Percentiles rank a stretch among this genome's conserved stretches.
phyloP scores from a whole-genome alignment of 2,797 vertebrate species.

The Onychomys torridus region DNA sequence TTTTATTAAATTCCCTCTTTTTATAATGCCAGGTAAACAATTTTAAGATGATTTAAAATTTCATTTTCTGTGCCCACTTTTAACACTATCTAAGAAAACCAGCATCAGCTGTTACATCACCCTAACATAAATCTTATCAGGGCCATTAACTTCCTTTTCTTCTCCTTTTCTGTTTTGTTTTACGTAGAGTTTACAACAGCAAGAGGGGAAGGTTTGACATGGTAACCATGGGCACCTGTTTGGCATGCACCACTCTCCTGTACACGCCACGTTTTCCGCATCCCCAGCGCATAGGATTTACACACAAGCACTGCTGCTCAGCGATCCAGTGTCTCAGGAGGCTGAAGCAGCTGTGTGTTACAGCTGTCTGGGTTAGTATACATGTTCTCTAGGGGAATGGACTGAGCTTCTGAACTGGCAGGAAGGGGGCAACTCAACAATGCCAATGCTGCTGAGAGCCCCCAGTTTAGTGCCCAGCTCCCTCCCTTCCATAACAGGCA shows the following conservation, averaged over 20 bases:
- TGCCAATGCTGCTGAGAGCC: not conserved
- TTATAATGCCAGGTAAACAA: not conserved
- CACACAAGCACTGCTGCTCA: not conserved
- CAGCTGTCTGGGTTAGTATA: not conserved
- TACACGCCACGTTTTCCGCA: not conserved
- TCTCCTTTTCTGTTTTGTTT: not conserved
- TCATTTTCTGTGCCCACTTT: slow-evolving; percentile 45
- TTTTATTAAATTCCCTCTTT: slow-evolving; percentile 46
- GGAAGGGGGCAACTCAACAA: not conserved
- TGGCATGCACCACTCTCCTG: not conserved
- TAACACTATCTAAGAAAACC: not conserved
- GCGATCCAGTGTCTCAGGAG: not conserved
- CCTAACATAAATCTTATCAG: slow-evolving; percentile 10
- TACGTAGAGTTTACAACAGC: not conserved
- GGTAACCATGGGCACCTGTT: not conserved
- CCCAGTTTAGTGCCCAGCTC: not conserved
- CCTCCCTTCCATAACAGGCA: not conserved
- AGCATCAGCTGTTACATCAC: not conserved
- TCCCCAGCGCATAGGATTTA: not conserved
- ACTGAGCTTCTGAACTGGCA: not conserved
- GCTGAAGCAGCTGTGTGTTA: not conserved
- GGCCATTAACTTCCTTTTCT: not conserved
- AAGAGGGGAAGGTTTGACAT: not conserved
- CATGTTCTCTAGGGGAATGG: not conserved
- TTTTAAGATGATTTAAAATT: not conserved